Conservation (phyloP, 2,797 vertebrate species). For the Peromyscus melanophrys region DNA sequence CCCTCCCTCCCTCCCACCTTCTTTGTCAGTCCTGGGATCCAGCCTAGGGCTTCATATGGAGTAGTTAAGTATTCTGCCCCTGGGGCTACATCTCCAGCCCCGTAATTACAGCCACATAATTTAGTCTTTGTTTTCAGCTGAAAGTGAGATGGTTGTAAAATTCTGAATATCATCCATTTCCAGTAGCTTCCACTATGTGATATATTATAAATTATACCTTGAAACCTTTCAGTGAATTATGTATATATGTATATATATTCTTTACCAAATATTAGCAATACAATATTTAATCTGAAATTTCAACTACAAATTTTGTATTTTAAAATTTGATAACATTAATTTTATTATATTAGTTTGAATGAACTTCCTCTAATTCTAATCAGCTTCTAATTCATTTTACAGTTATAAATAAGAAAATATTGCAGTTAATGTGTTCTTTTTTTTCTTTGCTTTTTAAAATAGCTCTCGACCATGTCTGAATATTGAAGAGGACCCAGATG, state of each 20-base stretch:
- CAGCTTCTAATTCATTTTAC: constrained; percentile 41
- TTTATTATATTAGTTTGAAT: constrained; percentile 53
- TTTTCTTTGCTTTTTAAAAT: constrained; percentile 70
- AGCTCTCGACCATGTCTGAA: constrained; percentile 93
- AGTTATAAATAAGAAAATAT: constrained; percentile 56
- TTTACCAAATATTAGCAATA: constrained; percentile 18
- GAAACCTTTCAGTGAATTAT: neutral
- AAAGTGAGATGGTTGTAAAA: constrained; percentile 43
- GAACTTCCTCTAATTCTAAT: constrained; percentile 59
- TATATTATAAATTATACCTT: constrained; percentile 28
- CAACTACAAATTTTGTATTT: constrained; percentile 26
- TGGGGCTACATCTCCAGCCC: neutral
- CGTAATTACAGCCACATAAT: constrained; percentile 5
- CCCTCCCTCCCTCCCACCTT: no score
- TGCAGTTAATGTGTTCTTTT: constrained; percentile 43
- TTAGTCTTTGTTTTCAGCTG: constrained; percentile 61
- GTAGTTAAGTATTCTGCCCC: neutral
- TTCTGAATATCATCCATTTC: constrained; percentile 5
- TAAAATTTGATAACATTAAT: constrained; percentile 61
- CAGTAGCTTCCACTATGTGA: neutral
- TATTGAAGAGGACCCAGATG: constrained; percentile 92
- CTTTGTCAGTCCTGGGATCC: no score
- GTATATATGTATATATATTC: neutral
- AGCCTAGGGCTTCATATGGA: neutral
- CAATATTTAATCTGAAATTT: constrained; percentile 54